Evolutionary conservation across 1,140 invertebrate genomes (phyloP), one percentile per base, ranked within the genome.

Genomic region (Drosophila sechellia): DNA sequence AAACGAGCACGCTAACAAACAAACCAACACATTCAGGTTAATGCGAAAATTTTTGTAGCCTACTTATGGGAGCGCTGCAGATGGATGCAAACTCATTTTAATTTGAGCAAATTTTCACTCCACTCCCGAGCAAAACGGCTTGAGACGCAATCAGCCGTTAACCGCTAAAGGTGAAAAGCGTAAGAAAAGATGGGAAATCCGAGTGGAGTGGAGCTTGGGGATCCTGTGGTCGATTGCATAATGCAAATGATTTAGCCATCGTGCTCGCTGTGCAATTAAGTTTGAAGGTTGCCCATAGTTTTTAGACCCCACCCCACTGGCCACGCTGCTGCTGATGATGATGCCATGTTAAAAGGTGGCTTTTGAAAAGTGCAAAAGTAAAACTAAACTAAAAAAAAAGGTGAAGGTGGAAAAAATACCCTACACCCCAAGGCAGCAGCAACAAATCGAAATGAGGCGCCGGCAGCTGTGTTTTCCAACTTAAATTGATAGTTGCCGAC

Each of bases 401-500:
- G 39, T 3, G 37, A 31, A 10, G 31, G 31, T 31, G 37, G 12
- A 59, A 59, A 53, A 53, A 71, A 22, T 50, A 40, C 53, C 68
- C 37, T n/a, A 48, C 42, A 57, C 42, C 35, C 45, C 69, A 27
- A 49, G 58, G 52, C 37, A 39, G 42, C 61, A 83, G 61, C 58
- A 79, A 68, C 69, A 80, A 87, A 83, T 86, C 84, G 75, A 86
- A 87, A 81, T 87, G 75, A 89, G 86, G 63, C 58, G 59, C 58
- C 70, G 58, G 22, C 46, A 66, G 64, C 64, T 68, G 72, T 66
- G 66, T 81, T 81, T 77, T 76, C 75, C 81, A 87, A 87, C 81
- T 87, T 87, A 83, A 81, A 87, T 89, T 87, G 84, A 87, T 87
- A 89, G 76, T 64, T 81, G 78, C 66, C 58, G 53, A 65, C 49